Conservation (phyloP, 1,140 invertebrate genomes). For the Platorchestia sp. region DNA sequence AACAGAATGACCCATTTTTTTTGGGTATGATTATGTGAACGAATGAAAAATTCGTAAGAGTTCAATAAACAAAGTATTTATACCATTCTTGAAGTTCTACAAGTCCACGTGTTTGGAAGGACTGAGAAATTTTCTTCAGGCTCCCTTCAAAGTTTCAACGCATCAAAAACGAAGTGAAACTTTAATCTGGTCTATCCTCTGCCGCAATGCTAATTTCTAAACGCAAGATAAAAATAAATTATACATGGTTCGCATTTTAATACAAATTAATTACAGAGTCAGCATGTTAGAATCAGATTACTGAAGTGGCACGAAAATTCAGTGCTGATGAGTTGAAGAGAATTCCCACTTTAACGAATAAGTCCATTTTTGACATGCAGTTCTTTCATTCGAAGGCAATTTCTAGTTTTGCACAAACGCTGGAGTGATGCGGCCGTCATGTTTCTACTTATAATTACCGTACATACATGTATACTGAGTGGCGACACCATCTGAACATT, state of each 20-base stretch:
- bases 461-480: background rate
- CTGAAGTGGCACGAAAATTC: background rate
- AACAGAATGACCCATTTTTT: background rate
- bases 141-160: background rate
- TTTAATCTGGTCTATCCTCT: background rate
- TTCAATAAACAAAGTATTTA: background rate
- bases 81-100: background rate
- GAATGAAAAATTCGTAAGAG: background rate
- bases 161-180: background rate
- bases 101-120: background rate
- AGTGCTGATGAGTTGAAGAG: no score
- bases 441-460: background rate
- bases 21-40: background rate
- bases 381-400: background rate
- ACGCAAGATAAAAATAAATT: background rate
- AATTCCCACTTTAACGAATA: background rate
- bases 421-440: background rate
- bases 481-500: background rate
- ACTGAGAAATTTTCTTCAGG: background rate
- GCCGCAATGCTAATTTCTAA: background rate
- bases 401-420: background rate
- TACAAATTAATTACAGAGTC: background rate
- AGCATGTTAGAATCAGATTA: background rate
- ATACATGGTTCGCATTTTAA: background rate
- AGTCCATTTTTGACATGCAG: background rate